Base-by-base conservation (phyloP, 2,113 vertebrate genomes). In the Crocuta crocuta region DNA sequence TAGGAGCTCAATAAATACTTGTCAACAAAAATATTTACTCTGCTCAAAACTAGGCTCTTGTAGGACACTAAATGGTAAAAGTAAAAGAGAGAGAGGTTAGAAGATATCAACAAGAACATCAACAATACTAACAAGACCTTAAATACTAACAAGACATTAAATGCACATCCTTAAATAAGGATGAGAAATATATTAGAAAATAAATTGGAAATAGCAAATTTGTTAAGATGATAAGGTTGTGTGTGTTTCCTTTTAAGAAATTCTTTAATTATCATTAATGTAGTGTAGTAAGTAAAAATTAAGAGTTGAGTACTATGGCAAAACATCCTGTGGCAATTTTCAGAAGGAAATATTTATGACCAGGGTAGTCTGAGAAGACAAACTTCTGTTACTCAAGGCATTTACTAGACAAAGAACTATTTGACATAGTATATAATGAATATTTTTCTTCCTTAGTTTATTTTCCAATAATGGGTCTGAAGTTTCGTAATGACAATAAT, bases 141-240 rank as follows among this genome's bases (percentile, higher is more conserved):
- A 73, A 24, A 88, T 87, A 90, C 83, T 7, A 66, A 79, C 12
- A 58, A 86, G 48, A 91, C 2, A 17, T 11, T 58, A 73, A 24
- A 88, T 87, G 66, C 17, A 53, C 63, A 61, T 53, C 39, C 39
- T 39, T 39, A 94, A 70, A 19, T 88, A 89, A 84, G 11, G 5
- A 93, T 91, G 24, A 48, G 7, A 79, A 82, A 58, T 82, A 74
- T 80, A 92, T 55, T 78, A 86, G 9, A 19, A 91, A 95, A 61
- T 61, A 61, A 93, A n/a, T 5, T 63, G 4, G 28, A 91, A 95
- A 82, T 76, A 93, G 55, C 11, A 85, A 89, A 92, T 79, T 68
- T 92, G 35, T 63, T 94, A 45, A 93, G 43, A 85, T 71, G n/a
- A 80, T 43, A 84, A 63, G 65, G 43, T 39, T 85, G 21, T 53